These are phyloP conservation scores for Ectropis grisescens DNA, from an alignment of 1,140 invertebrate genomes.

Conservation along the genomic window DNA sequence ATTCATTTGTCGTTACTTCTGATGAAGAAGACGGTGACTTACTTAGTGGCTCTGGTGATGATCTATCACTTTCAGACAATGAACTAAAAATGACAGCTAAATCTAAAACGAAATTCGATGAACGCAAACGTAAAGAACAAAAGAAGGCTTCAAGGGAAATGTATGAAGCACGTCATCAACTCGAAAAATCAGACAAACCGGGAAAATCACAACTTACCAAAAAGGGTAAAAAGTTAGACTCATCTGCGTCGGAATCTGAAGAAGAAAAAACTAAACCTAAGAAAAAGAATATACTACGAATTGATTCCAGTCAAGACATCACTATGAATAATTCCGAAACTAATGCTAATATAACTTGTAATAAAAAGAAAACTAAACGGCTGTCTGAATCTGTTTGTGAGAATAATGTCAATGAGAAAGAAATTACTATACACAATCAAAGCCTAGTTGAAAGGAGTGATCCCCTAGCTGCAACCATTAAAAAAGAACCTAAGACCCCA, in stretches of 20 bases:
- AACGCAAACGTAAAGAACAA: constrained; percentile 48
- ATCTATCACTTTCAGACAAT: constrained; percentile 52
- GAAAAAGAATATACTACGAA: constrained; percentile 32
- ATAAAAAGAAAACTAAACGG: constrained; percentile 15
- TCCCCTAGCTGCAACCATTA: constrained; percentile 26
- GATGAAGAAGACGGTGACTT: constrained; percentile 53
- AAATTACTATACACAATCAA: constrained; percentile 35
- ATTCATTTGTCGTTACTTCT: constrained; percentile 56
- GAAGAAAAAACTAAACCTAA: constrained; percentile 25
- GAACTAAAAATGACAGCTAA: constrained; percentile 49
- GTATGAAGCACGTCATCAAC: constrained; percentile 49
- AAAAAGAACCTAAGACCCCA: constrained; percentile 40
- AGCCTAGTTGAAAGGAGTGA: constrained; percentile 19
- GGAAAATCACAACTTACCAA: constrained; percentile 10
- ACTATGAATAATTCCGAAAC: constrained; percentile 6
- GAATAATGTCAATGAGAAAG: constrained; percentile 32
- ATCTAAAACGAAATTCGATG: constrained; percentile 59
- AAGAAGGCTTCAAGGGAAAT: constrained; percentile 59
- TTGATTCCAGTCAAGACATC: constrained; percentile 36
- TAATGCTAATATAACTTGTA: constrained; percentile 9
- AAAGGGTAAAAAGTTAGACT: constrained; percentile 23
- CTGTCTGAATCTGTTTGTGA: constrained; percentile 20
- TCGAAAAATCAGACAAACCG: constrained; percentile 28
- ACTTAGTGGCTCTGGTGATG: constrained; percentile 54
- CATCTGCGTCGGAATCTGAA: constrained; percentile 27